phyloP scores from a whole-genome alignment of 2,888 invertebrate species.

The Apoda limacodes region DNA sequence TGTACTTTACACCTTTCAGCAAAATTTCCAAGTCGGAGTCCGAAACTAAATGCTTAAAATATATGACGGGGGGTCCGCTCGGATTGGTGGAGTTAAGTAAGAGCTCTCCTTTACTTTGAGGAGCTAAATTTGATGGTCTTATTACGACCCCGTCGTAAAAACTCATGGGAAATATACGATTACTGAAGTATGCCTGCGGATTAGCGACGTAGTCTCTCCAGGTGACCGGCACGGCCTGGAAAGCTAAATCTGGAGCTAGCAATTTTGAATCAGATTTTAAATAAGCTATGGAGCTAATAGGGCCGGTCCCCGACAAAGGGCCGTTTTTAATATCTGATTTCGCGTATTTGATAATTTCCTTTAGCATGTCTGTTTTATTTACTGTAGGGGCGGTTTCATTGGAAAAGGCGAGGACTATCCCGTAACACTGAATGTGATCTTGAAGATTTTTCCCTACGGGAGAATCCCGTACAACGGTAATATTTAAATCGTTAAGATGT shows the following conservation, averaged over 20 bases:
- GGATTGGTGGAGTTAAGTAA: conserved; percentile 75
- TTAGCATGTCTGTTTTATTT: conserved; percentile 36
- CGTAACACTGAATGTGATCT: conserved; percentile 49
- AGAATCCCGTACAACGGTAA: conserved; percentile 34
- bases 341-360: conserved; percentile 45
- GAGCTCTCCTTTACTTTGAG: conserved; percentile 71
- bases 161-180: conserved; percentile 55
- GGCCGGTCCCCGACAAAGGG: conserved; percentile 64
- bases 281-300: conserved; percentile 67
- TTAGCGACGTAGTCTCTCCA: conserved; percentile 63
- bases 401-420: conserved; percentile 58
- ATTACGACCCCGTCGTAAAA: conserved; percentile 71
- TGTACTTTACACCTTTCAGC: too few species aligned
- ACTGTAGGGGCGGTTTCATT: conserved; percentile 59
- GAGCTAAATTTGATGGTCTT: conserved; percentile 68
- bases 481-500: conserved; percentile 31
- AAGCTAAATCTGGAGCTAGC: conserved; percentile 73
- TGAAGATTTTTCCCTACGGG: conserved; percentile 49
- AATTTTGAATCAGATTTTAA: conserved; percentile 56
- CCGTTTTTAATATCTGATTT: conserved; percentile 39
- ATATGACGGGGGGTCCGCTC: conserved; percentile 74
- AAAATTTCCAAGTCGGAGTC: too few species aligned
- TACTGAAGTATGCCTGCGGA: conserved; percentile 44
- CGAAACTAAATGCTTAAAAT: conserved; percentile 77
- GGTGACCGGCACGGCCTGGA: conserved; percentile 57